Percentiles rank a stretch among this genome's conserved stretches.
These are phyloP conservation scores for Drosophila testacea DNA, from an alignment of 2,888 invertebrate genomes.

Conservation along the genomic window DNA sequence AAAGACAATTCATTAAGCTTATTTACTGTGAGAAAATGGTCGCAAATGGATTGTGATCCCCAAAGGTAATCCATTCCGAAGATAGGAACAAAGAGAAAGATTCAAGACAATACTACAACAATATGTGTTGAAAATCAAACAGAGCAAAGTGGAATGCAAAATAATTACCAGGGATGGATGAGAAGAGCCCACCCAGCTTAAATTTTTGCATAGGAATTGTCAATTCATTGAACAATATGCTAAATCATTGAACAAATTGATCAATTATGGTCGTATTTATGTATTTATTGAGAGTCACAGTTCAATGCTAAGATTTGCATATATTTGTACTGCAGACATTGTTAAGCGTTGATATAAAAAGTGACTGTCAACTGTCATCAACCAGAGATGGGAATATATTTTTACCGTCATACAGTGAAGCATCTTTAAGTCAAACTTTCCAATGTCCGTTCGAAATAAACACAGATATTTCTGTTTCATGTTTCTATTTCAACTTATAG, in stretches of 20 bases:
- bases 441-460: neutral
- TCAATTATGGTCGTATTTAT: constrained; percentile 27
- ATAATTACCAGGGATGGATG: constrained; percentile 17
- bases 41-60: neutral
- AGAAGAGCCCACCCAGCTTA: neutral
- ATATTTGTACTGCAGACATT: neutral
- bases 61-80: neutral
- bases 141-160: constrained; percentile 26
- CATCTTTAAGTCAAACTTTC: neutral
- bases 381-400: neutral
- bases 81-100: neutral
- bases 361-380: neutral
- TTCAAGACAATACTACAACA: neutral
- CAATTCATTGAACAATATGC: constrained; percentile 28
- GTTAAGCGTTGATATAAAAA: neutral
- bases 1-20: constrained; percentile 19
- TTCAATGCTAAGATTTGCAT: constrained; percentile 35
- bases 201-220: constrained; percentile 12
- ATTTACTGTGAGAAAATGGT: constrained; percentile 32
- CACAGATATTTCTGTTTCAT: too few species aligned
- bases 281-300: constrained; percentile 32
- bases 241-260: constrained; percentile 28
- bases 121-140: neutral
- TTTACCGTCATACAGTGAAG: too few species aligned
- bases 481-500: too few species aligned